Conservation (phyloP, 2,797 vertebrate genomes). For the Cossypha caffra region DNA sequence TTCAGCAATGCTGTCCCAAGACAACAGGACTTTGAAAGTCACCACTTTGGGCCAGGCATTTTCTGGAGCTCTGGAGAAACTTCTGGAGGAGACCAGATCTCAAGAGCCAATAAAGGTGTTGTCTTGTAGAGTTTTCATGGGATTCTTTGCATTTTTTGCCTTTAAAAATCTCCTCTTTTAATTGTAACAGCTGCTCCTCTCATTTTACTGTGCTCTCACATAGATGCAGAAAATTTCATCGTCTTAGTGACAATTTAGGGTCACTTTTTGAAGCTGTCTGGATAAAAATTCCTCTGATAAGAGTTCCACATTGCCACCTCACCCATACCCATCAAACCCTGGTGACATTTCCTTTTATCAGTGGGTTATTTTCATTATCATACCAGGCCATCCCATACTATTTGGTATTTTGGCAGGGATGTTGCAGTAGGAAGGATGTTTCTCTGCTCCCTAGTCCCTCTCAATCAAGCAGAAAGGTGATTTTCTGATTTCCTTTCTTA, state of each 20-base stretch:
- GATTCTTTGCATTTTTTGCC: not conserved
- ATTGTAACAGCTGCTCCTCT: not conserved
- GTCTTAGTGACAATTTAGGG: not conserved
- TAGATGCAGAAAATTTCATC: not conserved
- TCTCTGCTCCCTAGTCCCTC: not conserved
- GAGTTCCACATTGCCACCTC: not conserved
- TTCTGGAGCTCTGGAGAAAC: not conserved
- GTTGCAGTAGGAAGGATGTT: not conserved
- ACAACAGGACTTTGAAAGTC: not conserved
- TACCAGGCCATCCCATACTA: not conserved
- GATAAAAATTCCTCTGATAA: not conserved
- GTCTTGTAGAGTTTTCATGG: not conserved
- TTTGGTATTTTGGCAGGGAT: not conserved
- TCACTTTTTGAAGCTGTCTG: not conserved
- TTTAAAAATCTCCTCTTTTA: not conserved
- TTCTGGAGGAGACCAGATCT: not conserved
- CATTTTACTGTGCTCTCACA: not conserved
- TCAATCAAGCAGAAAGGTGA: not conserved
- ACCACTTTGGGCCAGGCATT: not conserved
- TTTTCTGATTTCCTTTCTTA: not conserved
- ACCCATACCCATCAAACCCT: not conserved
- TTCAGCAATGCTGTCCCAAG: not conserved
- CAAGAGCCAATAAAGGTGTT: accelerated
- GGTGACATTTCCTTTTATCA: not conserved
- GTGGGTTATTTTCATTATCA: not conserved